These are phyloP conservation scores for Mionectes macconnelli DNA, from an alignment of 2,113 vertebrate species.

Conservation along the genomic window DNA sequence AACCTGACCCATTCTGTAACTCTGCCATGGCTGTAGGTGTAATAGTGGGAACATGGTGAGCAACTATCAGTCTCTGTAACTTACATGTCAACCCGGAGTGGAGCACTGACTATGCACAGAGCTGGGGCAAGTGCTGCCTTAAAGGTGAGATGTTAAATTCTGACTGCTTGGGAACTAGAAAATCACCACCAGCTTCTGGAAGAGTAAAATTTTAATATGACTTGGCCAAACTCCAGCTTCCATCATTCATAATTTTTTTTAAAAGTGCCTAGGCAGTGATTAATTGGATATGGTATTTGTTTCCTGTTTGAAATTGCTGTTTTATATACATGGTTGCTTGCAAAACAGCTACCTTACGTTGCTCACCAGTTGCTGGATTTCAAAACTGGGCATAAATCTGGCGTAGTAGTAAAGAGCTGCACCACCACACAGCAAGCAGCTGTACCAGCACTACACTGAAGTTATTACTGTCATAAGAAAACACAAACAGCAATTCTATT, in stretches of 20 bases:
- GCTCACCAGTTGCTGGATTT: not conserved
- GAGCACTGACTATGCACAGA: rapidly evolving
- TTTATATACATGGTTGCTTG: not conserved
- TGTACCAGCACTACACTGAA: not conserved
- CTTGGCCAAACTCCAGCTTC: not conserved
- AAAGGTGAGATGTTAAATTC: not conserved
- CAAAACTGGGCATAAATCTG: not conserved
- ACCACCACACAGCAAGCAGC: not conserved
- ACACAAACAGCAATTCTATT: not conserved
- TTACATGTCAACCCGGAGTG: not conserved
- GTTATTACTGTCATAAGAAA: not conserved
- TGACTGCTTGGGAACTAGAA: not conserved
- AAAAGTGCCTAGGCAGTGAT: not conserved
- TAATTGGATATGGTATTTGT: not conserved
- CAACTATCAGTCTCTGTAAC: not conserved
- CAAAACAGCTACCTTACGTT: not conserved
- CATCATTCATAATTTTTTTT: not conserved
- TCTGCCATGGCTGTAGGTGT: not conserved
- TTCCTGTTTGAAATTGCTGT: not conserved
- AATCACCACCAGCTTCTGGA: not conserved
- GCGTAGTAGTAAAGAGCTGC: not conserved
- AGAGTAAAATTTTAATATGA: not conserved
- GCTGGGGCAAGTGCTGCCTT: not conserved
- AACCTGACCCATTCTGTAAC: not conserved
- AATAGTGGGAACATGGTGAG: not conserved